Evolutionary conservation across 2,888 invertebrate species (phyloP), one percentile per base, ranked within the genome.

Genomic region (Amphipyra tragopoginis): DNA sequence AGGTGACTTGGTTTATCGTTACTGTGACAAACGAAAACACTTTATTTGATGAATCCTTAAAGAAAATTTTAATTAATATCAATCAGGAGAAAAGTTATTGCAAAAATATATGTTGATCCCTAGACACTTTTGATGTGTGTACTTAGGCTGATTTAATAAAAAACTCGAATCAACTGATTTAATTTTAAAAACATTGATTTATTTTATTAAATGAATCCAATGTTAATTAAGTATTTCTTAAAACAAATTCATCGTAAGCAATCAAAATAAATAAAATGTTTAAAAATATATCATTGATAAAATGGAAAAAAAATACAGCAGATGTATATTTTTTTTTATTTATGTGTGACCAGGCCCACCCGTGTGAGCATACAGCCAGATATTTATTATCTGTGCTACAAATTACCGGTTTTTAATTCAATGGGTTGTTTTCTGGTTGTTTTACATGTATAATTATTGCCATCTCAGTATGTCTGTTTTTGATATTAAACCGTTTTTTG

Each of bases 371-470:
- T 47, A 56, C 53, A 59, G 55, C 34, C 51, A 56, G 55, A 45
- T 57, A 76, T 63, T 61, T 63, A 55, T 64, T 44, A 53, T 57
- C 58, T 66, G 55, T 70, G 53, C 57, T 44, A 57, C 42, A 58
- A 64, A 64, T 47, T 0, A 77, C 70, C 47, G 66, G 66, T 74
- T 77, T 51, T 49, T 13, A 13, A 53, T 74, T 66, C 47, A 57
- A 54, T 65, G 51, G 36, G 33, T 48, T 34, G 45, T 51, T 63
- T 56, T 55, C 62, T 48, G 36, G 33, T 48, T 34, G 45, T 51
- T 63, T 56, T 55, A 48, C 33, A 59, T 58, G 8, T 21, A 33
- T 48, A 4, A 29, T 29, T 7, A 7, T 29, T 29, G 2, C 5
- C 29, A 29, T 1, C 7, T 29, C 29, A 4, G 29, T 29, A 29